Evolutionary conservation across 92 coral and sea anemone species (phyloP), one percentile per base, ranked within the genome.

Genomic region (Porites divaricata): DNA sequence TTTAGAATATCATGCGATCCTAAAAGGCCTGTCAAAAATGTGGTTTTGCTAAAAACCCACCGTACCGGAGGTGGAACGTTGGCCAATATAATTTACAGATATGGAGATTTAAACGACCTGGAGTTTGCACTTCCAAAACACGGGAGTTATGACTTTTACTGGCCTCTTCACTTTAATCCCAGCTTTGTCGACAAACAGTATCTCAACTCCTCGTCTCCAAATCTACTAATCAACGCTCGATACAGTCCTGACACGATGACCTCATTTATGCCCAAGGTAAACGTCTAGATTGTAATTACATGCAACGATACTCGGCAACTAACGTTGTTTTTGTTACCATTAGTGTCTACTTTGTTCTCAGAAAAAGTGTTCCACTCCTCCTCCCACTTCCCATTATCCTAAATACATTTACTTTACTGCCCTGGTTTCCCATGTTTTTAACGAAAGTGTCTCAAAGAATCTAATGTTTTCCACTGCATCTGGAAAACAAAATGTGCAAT

Each of bases 61-160:
- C 90, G 93, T 20, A 75, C 95, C 17, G 96, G 96, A 10, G 81
- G 93, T 78, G 89, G 91, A 67, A 90, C 94, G 15, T 50, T 96
- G 56, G 96, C 98, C 11, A 96, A 96, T 64, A 83, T 96, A 25
- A 57, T 96, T 67, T 96, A 96, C 88, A 86, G 98, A 85, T 94
- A 94, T 49, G 99, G 99, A 8, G 99, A 94, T 80, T 79, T 93
- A 64, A 95, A 96, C 88, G 84, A 91, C 68, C 90, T 95, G 75
- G 91, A 93, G 35, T 92, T 96, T 77, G 99, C 98, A 28, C 87
- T 96, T 74, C 98, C 99, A 17, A 96, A 96, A 58, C 90, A 86
- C 57, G 64, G 70, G 54, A 89, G 87, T 62, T 96, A 90, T 86
- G 94, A 95, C 25, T 87, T 82, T 52, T 96, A 94, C 79, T 93